Evolutionary conservation across 1,140 invertebrate species (phyloP).

Genomic region (Sitobion miscanthi): DNA sequence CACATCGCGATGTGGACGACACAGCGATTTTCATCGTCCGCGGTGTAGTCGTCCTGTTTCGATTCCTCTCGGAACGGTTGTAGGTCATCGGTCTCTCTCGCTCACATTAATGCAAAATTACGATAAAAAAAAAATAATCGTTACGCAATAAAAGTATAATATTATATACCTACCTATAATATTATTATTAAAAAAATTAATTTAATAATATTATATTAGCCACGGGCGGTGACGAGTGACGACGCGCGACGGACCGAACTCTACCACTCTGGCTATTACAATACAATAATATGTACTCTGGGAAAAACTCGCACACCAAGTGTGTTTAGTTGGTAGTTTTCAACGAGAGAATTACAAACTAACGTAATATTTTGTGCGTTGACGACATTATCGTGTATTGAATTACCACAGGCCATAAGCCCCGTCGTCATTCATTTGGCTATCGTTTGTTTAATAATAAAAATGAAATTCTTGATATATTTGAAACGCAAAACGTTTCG

Average conservation of each 20-base stretch:
- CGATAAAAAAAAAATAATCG: not conserved
- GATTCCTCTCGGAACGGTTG: not conserved
- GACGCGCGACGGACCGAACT: not conserved
- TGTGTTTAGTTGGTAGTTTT: not conserved
- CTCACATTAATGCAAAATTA: not conserved
- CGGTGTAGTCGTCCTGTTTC: not conserved
- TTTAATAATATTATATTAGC: not conserved
- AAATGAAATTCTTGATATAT: not conserved
- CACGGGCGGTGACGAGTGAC: not conserved
- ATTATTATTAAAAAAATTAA: not conserved
- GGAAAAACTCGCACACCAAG: not conserved
- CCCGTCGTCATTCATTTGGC: not conserved
- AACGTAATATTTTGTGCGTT: not conserved
- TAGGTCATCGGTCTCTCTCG: not conserved
- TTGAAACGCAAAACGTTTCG: conserved; percentile 26
- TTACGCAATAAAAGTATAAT: not conserved
- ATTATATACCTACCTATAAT: no score
- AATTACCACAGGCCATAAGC: not conserved
- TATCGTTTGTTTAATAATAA: not conserved
- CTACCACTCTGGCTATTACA: not conserved
- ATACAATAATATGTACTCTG: no score
- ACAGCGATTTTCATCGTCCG: not conserved
- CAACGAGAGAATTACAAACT: not conserved
- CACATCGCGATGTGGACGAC: not conserved
- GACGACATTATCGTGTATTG: not conserved